These are phyloP conservation scores for Aphelenchoides besseyi DNA, from an alignment of 1,140 invertebrate species.

Conservation along the genomic window DNA sequence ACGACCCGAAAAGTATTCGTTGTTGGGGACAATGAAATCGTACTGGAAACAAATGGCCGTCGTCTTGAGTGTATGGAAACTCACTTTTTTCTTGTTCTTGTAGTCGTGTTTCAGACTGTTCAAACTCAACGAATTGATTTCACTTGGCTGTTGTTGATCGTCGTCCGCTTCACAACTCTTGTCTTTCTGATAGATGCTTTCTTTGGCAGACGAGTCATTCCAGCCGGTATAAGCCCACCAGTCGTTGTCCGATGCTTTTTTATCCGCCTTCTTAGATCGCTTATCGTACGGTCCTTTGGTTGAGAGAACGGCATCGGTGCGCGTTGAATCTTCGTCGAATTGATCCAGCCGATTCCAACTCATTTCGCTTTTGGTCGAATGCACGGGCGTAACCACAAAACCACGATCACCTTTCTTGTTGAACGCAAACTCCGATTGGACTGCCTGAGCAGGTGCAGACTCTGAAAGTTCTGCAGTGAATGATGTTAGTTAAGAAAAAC, in stretches of 20 bases:
- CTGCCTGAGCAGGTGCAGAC: too few species aligned
- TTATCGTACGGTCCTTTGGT: too few species aligned
- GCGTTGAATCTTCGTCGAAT: not conserved
- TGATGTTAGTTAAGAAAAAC: too few species aligned
- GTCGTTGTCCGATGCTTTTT: not conserved
- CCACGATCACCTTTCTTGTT: not conserved
- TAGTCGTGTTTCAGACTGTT: not conserved
- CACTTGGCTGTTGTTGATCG: too few species aligned
- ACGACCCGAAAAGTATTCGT: conserved; percentile 9
- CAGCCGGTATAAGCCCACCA: not conserved
- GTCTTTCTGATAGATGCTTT: not conserved
- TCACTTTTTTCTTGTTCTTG: conserved; percentile 7
- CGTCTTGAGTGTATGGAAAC: not conserved
- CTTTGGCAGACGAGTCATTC: not conserved
- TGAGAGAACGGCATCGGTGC: not conserved
- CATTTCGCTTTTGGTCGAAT: not conserved
- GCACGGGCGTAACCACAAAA: not conserved
- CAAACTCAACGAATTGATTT: not conserved
- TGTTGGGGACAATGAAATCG: conserved; percentile 12
- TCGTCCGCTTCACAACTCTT: not conserved
- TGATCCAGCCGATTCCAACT: not conserved
- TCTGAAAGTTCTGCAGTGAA: too few species aligned
- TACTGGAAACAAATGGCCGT: conserved; percentile 1
- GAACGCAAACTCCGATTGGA: too few species aligned
- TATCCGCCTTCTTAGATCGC: not conserved